Percentiles rank a stretch among this genome's conserved stretches.
These are phyloP conservation scores for Papilio elwesi DNA, from an alignment of 2,888 invertebrate species.

Conservation along the genomic window DNA sequence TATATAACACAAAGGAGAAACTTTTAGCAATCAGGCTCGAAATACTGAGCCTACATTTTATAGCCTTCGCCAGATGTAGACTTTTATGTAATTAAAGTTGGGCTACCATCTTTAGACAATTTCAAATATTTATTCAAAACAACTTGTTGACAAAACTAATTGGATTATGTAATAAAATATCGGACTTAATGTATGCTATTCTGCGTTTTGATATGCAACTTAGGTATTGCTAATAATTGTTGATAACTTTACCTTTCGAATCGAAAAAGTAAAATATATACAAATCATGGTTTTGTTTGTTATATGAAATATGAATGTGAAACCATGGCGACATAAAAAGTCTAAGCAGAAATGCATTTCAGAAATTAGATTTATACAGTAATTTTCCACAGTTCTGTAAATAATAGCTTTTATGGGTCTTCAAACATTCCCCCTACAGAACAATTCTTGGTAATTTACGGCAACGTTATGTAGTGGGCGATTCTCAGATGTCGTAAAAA, in stretches of 20 bases:
- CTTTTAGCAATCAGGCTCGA: slow-evolving; percentile 15
- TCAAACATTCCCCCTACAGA: slow-evolving; percentile 14
- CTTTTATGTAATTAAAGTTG: slow-evolving; percentile 5
- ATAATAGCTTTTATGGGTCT: slow-evolving; percentile 27
- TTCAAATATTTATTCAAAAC: neutral
- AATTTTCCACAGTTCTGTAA: slow-evolving; percentile 8
- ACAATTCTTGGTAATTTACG: slow-evolving; percentile 23
- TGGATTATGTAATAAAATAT: too few species aligned
- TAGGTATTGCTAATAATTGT: too few species aligned
- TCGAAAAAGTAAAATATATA: too few species aligned
- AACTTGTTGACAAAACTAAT: neutral
- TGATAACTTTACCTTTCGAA: too few species aligned
- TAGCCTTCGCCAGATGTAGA: slow-evolving; percentile 23
- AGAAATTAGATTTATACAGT: slow-evolving; percentile 19
- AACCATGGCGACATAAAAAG: neutral
- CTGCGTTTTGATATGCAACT: too few species aligned
- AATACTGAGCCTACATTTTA: slow-evolving; percentile 1
- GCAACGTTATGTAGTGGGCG: slow-evolving; percentile 13
- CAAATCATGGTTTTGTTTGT: too few species aligned
- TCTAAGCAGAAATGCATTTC: slow-evolving; percentile 2
- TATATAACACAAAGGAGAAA: slow-evolving; percentile 1
- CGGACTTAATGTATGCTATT: too few species aligned
- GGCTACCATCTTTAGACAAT: neutral
- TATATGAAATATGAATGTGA: too few species aligned
- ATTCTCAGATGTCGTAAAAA: slow-evolving; percentile 22